Conservation (phyloP, 2,113 vertebrate species). For the Macquaria ambigua region DNA sequence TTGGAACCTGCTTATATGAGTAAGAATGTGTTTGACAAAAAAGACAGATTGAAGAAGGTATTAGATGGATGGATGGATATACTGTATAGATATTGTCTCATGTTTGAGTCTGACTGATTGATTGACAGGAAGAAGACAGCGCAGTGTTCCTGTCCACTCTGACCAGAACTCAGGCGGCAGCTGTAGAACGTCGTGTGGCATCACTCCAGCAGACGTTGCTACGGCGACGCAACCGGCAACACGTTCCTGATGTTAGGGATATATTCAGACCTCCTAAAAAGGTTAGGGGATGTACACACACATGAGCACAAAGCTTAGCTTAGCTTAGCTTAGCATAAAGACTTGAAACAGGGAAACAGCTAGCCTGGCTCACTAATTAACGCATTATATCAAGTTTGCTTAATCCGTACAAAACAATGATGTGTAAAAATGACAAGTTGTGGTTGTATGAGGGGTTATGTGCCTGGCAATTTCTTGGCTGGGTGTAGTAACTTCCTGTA, state of each 20-base stretch:
- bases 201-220: conserved; percentile 90
- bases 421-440: no score
- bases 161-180: conserved; percentile 92
- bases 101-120: neutral
- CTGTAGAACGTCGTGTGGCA: conserved; percentile 91
- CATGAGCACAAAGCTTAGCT: neutral
- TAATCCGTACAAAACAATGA: neutral
- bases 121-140: conserved; percentile 86
- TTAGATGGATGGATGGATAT: neutral
- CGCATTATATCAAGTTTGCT: neutral
- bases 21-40: neutral
- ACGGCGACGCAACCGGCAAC: conserved; percentile 92
- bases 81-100: neutral
- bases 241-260: conserved; percentile 94
- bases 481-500: no score
- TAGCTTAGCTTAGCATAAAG: neutral
- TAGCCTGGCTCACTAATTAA: neutral
- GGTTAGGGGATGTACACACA: conserved; percentile 50
- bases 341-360: neutral
- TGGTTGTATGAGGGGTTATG: no score
- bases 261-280: conserved; percentile 88
- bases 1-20: neutral
- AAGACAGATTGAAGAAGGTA: neutral
- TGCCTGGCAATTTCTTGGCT: neutral
- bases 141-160: conserved; percentile 90